phyloP scores from a whole-genome alignment of 2,113 vertebrate species.

The Zosterops japonicus region DNA sequence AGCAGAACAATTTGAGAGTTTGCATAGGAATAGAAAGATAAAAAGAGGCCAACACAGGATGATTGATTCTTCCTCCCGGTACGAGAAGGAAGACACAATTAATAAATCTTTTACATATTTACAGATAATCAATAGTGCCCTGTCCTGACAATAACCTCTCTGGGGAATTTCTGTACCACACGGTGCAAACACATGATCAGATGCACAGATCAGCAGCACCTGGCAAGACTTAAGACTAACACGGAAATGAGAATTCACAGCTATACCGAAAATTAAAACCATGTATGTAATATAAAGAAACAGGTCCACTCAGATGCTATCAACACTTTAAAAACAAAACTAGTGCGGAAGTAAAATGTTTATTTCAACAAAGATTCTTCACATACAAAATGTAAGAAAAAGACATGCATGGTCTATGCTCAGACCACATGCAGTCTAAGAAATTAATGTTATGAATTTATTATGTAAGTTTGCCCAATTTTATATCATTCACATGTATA shows the following conservation, averaged over 20 bases:
- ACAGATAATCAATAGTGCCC: not conserved
- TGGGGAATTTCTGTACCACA: not conserved
- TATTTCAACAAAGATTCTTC: not conserved
- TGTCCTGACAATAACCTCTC: not conserved
- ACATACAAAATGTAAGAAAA: not conserved
- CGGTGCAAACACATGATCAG: fast-evolving
- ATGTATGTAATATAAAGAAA: not conserved
- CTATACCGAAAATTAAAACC: not conserved
- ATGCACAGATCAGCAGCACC: not conserved
- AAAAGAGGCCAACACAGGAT: not conserved
- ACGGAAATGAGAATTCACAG: not conserved
- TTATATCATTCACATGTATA: not conserved
- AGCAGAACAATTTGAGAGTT: not conserved
- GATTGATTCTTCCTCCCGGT: not conserved
- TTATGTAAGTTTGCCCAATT: not conserved
- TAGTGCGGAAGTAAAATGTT: not conserved
- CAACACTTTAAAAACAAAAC: not conserved
- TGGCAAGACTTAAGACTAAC: not conserved
- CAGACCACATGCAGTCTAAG: not conserved
- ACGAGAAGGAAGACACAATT: not conserved
- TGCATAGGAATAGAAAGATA: not conserved
- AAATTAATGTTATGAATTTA: not conserved
- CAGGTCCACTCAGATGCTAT: not conserved
- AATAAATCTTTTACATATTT: not conserved
- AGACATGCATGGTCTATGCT: not conserved